Evolutionary conservation across 2,797 vertebrate species (phyloP).

Genomic region (Poeciliopsis paucimaculata): DNA sequence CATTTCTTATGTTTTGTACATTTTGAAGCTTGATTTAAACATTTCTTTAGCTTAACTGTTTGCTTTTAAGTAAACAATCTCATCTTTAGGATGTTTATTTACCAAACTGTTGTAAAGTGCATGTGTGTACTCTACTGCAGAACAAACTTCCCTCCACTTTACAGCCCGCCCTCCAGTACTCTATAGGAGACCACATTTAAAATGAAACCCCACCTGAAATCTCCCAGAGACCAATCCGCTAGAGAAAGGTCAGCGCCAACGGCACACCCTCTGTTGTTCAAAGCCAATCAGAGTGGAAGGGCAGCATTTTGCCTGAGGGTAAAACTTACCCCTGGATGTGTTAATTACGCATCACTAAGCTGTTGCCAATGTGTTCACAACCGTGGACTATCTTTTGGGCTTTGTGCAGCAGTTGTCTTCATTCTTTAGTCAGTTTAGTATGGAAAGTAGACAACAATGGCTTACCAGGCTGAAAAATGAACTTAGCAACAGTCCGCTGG

Average conservation of each 20-base stretch:
- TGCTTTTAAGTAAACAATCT: neutral
- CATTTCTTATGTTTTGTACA: neutral
- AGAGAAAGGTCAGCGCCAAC: constrained; percentile 62
- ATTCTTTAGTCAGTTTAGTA: constrained; percentile 76
- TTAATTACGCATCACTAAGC: constrained; percentile 81
- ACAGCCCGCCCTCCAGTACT: constrained; percentile 75
- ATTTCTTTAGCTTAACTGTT: neutral
- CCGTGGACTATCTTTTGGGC: constrained; percentile 73
- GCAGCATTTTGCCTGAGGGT: constrained; percentile 78
- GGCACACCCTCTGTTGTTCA: constrained; percentile 77
- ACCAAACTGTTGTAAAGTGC: constrained; percentile 20
- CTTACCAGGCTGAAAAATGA: constrained; percentile 83
- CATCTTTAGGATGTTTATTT: constrained; percentile 14
- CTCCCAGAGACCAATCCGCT: constrained; percentile 68
- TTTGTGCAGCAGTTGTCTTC: constrained; percentile 70
- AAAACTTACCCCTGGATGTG: constrained; percentile 76
- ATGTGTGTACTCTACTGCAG: constrained; percentile 40
- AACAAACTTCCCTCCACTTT: constrained; percentile 81
- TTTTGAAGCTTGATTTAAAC: neutral
- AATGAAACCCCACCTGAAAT: constrained; percentile 79
- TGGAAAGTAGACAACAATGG: constrained; percentile 84
- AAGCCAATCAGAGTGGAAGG: constrained; percentile 79
- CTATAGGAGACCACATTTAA: constrained; percentile 73
- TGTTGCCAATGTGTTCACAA: constrained; percentile 80
- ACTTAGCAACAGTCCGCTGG: constrained; percentile 83